A percentile compares a stretch with the other conserved stretches of the same genome.
Conservation (phyloP, 1,140 invertebrate genomes). For the Wiebesia pumilae region DNA sequence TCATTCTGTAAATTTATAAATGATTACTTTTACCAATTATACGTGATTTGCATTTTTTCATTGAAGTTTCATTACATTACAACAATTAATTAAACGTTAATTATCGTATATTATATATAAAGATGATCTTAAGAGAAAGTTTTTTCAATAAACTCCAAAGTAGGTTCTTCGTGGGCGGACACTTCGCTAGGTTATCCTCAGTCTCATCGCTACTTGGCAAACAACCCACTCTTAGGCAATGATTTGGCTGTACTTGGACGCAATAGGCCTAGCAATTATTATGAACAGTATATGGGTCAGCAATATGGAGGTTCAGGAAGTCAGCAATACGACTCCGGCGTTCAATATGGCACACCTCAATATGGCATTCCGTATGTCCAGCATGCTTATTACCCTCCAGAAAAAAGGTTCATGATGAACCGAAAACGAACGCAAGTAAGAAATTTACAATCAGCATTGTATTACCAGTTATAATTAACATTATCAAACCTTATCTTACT, state of each 20-base stretch:
- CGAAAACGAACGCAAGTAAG: conserved; percentile 65
- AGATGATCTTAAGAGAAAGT: neutral
- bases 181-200: conserved; percentile 56
- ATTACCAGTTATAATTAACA: neutral
- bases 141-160: neutral
- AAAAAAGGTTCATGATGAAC: conserved; percentile 66
- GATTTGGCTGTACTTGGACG: conserved; percentile 46
- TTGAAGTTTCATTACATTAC: no score
- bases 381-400: conserved; percentile 61
- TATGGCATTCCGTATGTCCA: conserved; percentile 61
- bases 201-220: conserved; percentile 53
- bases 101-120: no score
- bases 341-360: conserved; percentile 61
- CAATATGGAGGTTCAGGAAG: conserved; percentile 58
- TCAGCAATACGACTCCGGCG: conserved; percentile 60
- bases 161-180: conserved; percentile 59
- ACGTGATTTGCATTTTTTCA: no score
- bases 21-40: no score
- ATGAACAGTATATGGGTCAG: conserved; percentile 62
- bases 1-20: no score
- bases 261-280: conserved; percentile 48
- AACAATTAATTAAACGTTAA: no score
- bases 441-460: neutral
- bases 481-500: neutral
- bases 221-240: conserved; percentile 57